Percentiles rank a stretch among this genome's conserved stretches.
Evolutionary conservation across 2,113 vertebrate species (phyloP).

Genomic region (Platysteira castanea): DNA sequence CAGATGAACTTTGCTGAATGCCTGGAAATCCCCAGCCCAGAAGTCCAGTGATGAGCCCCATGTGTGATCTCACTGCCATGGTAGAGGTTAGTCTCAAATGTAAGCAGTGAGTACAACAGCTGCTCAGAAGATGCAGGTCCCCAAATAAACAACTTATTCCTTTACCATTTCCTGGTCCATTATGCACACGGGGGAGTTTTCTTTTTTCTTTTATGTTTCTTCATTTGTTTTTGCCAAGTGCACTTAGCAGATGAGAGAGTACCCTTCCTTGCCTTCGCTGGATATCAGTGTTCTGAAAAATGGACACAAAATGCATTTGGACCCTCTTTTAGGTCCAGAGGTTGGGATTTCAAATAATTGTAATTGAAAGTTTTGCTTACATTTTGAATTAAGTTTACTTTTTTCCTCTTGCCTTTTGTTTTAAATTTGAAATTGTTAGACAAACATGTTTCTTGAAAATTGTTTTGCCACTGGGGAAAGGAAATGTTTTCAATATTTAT

Average conservation of each 20-base stretch:
- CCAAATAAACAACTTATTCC: neutral
- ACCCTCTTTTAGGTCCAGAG: neutral
- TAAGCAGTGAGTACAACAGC: neutral
- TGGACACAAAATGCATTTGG: neutral
- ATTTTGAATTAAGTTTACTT: neutral
- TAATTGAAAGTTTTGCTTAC: neutral
- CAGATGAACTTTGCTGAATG: neutral
- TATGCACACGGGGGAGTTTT: neutral
- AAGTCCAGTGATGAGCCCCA: neutral
- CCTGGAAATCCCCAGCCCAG: neutral
- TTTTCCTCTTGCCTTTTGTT: neutral
- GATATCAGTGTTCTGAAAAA: neutral
- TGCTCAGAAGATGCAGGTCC: neutral
- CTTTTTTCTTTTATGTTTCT: neutral
- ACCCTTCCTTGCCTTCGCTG: neutral
- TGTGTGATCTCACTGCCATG: neutral
- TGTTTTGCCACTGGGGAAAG: neutral
- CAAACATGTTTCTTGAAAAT: neutral
- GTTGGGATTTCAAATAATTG: neutral
- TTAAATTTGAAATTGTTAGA: neutral
- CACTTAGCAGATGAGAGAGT: neutral
- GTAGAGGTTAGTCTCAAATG: neutral
- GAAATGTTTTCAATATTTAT: conserved; percentile 32
- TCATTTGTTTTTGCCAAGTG: conserved; percentile 27
- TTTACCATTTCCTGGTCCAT: conserved; percentile 5